These are phyloP conservation scores for Papio anubis DNA, from an alignment of 2,113 vertebrate species.

Conservation along the genomic window DNA sequence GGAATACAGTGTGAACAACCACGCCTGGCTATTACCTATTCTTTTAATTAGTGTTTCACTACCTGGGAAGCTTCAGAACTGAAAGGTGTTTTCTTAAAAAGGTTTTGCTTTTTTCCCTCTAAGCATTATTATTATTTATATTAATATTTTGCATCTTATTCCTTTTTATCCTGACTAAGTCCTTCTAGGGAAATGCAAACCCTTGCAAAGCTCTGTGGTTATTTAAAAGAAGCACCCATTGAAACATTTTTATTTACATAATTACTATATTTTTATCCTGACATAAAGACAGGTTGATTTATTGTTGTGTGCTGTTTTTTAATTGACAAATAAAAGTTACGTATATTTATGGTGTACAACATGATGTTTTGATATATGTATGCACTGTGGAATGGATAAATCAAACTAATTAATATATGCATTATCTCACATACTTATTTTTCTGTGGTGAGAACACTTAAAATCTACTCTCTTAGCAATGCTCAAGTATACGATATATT, in stretches of 20 bases:
- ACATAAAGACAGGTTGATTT: neutral
- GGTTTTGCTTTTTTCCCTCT: neutral
- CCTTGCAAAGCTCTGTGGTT: neutral
- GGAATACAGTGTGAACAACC: too few species aligned
- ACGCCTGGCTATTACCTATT: neutral
- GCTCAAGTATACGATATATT: neutral
- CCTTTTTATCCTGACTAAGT: conserved; percentile 5
- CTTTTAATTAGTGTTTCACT: neutral
- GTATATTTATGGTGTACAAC: neutral
- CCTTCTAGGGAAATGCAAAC: neutral
- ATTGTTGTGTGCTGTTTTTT: neutral
- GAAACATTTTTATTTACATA: conserved; percentile 32
- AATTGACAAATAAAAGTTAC: neutral
- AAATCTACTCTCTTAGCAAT: neutral
- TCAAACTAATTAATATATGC: neutral
- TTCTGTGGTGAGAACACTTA: neutral
- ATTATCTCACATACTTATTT: neutral
- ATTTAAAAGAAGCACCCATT: neutral
- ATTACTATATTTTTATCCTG: conserved; percentile 46
- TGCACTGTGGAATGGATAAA: neutral
- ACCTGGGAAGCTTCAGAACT: neutral
- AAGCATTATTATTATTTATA: neutral
- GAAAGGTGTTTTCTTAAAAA: neutral
- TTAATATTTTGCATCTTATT: neutral
- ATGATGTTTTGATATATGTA: neutral